phyloP scores from a whole-genome alignment of 1,140 invertebrate species.

The Limonius californicus region DNA sequence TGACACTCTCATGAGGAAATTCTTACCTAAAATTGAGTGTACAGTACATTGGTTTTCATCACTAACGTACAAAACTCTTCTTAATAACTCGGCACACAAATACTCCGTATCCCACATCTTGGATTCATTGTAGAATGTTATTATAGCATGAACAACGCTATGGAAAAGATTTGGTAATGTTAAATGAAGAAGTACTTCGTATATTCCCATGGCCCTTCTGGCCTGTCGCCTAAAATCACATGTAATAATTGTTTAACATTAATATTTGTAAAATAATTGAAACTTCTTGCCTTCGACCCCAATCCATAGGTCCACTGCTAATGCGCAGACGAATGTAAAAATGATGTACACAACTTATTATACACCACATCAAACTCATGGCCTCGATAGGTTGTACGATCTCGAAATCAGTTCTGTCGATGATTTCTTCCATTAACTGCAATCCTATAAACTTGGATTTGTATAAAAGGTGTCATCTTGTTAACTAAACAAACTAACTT shows the following conservation, averaged over 20 bases:
- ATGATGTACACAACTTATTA: slow-evolving; percentile 37
- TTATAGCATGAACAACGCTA: slow-evolving; percentile 26
- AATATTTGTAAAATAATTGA: no score
- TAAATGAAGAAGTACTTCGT: neutral
- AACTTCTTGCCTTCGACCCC: slow-evolving; percentile 30
- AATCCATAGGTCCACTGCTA: slow-evolving; percentile 17
- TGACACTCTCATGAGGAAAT: neutral
- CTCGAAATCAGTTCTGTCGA: no score
- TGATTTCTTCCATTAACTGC: no score
- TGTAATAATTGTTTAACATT: no score
- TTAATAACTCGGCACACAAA: slow-evolving; percentile 21
- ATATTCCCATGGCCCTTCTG: neutral
- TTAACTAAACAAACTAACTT: no score
- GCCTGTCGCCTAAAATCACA: neutral
- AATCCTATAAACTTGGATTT: no score
- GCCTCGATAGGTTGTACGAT: no score
- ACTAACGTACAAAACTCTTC: neutral
- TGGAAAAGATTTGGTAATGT: neutral
- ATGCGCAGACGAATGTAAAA: slow-evolving; percentile 22
- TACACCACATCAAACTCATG: slow-evolving; percentile 26
- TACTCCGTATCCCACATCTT: slow-evolving; percentile 34
- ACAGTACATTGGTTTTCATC: neutral
- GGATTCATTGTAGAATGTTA: slow-evolving; percentile 34
- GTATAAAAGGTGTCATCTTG: no score
- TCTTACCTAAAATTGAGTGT: neutral